phyloP scores from a whole-genome alignment of 2,888 invertebrate species.

The Brachyopa scutellaris region DNA sequence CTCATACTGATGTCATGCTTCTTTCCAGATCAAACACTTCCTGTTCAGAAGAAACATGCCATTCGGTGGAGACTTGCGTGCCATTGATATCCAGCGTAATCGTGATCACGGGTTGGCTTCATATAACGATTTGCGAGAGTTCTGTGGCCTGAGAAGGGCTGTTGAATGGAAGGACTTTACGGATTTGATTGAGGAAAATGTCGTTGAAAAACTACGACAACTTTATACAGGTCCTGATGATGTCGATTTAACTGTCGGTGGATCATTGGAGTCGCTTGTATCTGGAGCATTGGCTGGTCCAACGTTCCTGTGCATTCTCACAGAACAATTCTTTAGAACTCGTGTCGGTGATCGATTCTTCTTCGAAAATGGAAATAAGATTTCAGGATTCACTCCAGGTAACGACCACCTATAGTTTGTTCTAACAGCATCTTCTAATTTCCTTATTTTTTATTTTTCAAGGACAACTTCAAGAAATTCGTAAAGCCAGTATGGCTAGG shows the following conservation, averaged over 20 bases:
- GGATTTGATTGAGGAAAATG: conserved; percentile 84
- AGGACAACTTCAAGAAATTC: conserved; percentile 89
- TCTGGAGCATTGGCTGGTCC: conserved; percentile 91
- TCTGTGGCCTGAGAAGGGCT: conserved; percentile 89
- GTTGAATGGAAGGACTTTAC: conserved; percentile 86
- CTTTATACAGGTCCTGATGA: conserved; percentile 90
- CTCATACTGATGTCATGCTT: too few relatives aligned
- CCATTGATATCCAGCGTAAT: conserved; percentile 92
- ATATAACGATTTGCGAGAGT: conserved; percentile 89
- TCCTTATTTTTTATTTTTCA: conserved; percentile 9
- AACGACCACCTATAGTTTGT: neutral
- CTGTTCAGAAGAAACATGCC: conserved; percentile 87
- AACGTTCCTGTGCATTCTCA: conserved; percentile 93
- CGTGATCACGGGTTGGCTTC: conserved; percentile 93
- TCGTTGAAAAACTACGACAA: conserved; percentile 84
- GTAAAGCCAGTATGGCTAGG: conserved; percentile 89
- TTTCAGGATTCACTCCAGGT: conserved; percentile 86
- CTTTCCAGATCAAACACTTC: conserved; percentile 85
- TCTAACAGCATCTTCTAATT: neutral
- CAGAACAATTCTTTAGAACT: conserved; percentile 93
- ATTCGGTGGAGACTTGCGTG: conserved; percentile 91
- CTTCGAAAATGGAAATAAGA: conserved; percentile 87
- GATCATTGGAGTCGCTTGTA: conserved; percentile 89
- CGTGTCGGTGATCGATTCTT: conserved; percentile 94
- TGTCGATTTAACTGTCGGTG: conserved; percentile 93